A percentile compares a stretch with the other conserved stretches of the same genome.
Conservation (phyloP, 1,140 invertebrate genomes). For the Lithobius niger region DNA sequence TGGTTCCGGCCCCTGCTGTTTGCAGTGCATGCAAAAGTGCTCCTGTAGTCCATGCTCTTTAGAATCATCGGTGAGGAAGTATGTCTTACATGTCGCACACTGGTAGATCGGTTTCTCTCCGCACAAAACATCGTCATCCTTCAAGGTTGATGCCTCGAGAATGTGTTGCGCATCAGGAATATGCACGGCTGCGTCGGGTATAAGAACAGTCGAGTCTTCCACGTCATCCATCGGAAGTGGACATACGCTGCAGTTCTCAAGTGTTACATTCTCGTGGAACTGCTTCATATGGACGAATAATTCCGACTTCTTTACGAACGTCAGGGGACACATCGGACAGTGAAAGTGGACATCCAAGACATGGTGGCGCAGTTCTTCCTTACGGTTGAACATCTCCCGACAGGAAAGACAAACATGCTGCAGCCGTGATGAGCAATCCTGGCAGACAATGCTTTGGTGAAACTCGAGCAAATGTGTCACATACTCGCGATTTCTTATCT, state of each 20-base stretch:
- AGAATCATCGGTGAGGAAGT: background rate
- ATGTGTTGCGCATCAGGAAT: no score
- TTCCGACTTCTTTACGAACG: background rate
- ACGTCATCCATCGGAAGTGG: background rate
- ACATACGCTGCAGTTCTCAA: background rate
- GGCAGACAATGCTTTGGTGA: background rate
- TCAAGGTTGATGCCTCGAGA: no score
- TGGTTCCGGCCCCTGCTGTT: background rate
- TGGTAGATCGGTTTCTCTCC: no score
- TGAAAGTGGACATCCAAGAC: background rate
- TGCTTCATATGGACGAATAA: background rate
- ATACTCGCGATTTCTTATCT: background rate
- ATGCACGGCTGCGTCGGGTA: no score
- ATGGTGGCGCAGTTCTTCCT: background rate
- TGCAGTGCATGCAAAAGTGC: background rate
- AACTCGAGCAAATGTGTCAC: background rate
- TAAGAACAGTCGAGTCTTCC: background rate
- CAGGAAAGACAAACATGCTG: background rate
- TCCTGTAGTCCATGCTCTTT: background rate
- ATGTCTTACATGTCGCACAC: background rate
- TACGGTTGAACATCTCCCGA: conserved; percentile 1
- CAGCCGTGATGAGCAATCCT: background rate
- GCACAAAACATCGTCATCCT: no score
- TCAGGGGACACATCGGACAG: background rate
- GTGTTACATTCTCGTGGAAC: background rate